Base-by-base conservation (phyloP, 2,888 invertebrate species). In the Folsomia candida region DNA sequence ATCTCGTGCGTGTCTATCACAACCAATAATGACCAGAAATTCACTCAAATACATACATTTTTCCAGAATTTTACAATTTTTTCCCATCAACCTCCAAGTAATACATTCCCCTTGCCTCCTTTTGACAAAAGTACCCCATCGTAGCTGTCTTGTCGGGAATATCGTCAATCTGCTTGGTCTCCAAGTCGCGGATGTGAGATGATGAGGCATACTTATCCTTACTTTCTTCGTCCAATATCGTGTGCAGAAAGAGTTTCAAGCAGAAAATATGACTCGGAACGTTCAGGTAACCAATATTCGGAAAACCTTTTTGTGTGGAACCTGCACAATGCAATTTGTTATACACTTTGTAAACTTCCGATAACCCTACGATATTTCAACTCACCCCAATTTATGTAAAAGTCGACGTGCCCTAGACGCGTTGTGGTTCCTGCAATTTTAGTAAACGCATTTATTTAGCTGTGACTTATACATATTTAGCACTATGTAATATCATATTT, bases 211-310 rank as follows among this genome's bases (percentile, higher is more conserved):
- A 37, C 14, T 37, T 37, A 37, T 37, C 37, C 37, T 37, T 37
- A n/a, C n/a, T n/a, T n/a, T n/a, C n/a, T n/a, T n/a, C n/a, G 4
- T 37, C 37, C 14, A 37, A 37, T 37, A 54, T 54, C n/a, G 54
- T 54, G n/a, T 54, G 6, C 54, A 54, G 54, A n/a, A 54, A 54
- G 54, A 54, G 54, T 54, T 54, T 54, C 11, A 54, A 20, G n/a
- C 54, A 54, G n/a, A 54, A 54, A n/a, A 54, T 54, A 22, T 54
- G 54, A 6, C 20, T 20, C n/a, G 20, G 20, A 4, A 54, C 54
- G 54, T 54, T 54, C 4, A 54, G 54, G n/a, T 54, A 54, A 14
- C 54, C 54, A 20, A 54, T 18, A 54, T 54, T 54, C 11, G 54
- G 54, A n/a, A 54, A 4, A 14, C 54, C 54, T 54, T 20, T 6